Base-by-base conservation (phyloP, 2,797 vertebrate species). In the Triplophysa bombifrons region DNA sequence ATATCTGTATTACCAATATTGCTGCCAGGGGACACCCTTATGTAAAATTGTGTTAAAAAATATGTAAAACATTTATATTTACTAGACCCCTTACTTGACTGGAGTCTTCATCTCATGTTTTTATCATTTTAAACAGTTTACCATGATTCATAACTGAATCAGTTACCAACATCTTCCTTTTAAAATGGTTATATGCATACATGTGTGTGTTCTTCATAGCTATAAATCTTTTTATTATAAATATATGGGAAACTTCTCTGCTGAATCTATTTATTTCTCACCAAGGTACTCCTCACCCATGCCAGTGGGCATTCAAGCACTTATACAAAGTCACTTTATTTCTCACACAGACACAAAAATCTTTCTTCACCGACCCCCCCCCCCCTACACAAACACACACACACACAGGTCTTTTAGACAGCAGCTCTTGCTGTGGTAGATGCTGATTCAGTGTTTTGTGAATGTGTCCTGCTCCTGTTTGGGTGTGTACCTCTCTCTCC, bases 361-460 rank as follows among this genome's bases (percentile, higher is more conserved):
- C 13, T 25, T 60, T 60, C 56, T 9, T 60, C 22, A 13, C 56
- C 12, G 12, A 38, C 25, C 14, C 25, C 25, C 25, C 25, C 25
- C 25, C 25, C 2, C 13, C 56, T 14, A 16, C 4, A 22, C 25
- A 27, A 25, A 16, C 20, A 6, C 12, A 4, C 53, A n/a, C 75
- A 55, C 75, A 53, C 22, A 46, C 17, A 17, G 10, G 60, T 68
- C 7, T 48, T 50, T 38, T 10, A 78, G 76, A 72, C 56, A 72
- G 72, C 50, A 64, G 69, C 48, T 65, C 69, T 79, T 69, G 30
- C 71, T 66, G 73, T 65, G 58, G 69, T 76, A 10, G 80, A 67
- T 85, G 81, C 86, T 84, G 83, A 85, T 82, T 85, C 79, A 80
- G 84, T 72, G 50, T 70, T 84, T 79, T 74, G 51, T 58, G 22